A percentile compares a stretch with the other conserved stretches of the same genome.
Evolutionary conservation across 1,140 invertebrate species (phyloP).

Genomic region (Microplitis demolitor): DNA sequence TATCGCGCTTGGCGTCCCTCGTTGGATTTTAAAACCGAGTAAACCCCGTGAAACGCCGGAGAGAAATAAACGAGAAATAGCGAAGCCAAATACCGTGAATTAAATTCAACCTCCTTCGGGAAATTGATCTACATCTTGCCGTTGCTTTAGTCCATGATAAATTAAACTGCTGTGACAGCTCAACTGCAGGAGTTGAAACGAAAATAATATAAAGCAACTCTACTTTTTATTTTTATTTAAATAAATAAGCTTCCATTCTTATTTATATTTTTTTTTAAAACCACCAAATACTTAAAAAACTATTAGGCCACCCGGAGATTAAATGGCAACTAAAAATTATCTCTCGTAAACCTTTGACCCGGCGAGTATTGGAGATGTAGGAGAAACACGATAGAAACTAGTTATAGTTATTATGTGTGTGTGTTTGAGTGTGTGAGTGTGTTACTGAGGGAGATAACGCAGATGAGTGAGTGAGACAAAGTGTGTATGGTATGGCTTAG

Average conservation of each 20-base stretch:
- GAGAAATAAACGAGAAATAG: slow-evolving; percentile 17
- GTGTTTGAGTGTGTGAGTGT: not conserved
- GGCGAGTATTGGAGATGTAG: too few relatives aligned
- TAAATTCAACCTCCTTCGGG: slow-evolving; percentile 2
- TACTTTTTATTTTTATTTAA: too few relatives aligned
- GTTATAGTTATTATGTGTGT: too few relatives aligned
- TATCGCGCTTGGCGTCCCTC: not conserved
- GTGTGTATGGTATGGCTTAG: not conserved
- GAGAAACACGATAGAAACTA: too few relatives aligned
- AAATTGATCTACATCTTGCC: slow-evolving; percentile 2
- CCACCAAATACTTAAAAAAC: too few relatives aligned
- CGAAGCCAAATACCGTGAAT: slow-evolving; percentile 19
- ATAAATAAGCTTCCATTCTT: too few relatives aligned
- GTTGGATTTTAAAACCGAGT: not conserved
- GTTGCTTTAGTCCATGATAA: slow-evolving; percentile 7
- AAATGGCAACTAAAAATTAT: too few relatives aligned
- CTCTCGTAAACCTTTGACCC: too few relatives aligned
- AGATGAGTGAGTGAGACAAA: too few relatives aligned
- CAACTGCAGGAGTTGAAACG: not conserved
- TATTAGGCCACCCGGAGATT: too few relatives aligned
- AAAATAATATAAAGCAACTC: not conserved
- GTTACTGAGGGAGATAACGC: not conserved
- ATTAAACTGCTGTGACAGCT: slow-evolving; percentile 3
- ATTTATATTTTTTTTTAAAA: too few relatives aligned
- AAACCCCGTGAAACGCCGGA: slow-evolving; percentile 9